phyloP scores from a whole-genome alignment of 1,140 invertebrate species.

The Akabosia matsudoensis region DNA sequence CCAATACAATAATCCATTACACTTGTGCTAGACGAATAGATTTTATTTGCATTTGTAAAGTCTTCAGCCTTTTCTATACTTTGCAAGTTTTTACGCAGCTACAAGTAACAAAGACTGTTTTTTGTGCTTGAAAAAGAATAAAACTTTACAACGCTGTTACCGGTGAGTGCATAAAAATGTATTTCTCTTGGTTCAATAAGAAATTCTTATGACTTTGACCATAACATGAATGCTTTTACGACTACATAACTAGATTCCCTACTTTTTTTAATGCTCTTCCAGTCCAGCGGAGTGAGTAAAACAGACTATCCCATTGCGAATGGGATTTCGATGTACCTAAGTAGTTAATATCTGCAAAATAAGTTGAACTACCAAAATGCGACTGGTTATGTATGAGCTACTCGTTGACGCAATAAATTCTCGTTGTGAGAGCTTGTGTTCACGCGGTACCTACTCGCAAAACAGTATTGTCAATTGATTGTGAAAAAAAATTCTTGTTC shows the following conservation, averaged over 20 bases:
- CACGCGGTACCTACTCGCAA: too few species aligned
- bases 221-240: too few species aligned
- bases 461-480: too few species aligned
- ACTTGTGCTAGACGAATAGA: neutral
- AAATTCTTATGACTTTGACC: too few species aligned
- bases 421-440: too few species aligned
- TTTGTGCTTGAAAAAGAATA: neutral
- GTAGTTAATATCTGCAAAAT: neutral
- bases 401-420: slow-evolving; percentile 6
- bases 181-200: neutral
- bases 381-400: neutral
- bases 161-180: neutral
- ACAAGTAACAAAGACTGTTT: neutral
- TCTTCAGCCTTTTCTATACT: neutral
- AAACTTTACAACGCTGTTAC: neutral
- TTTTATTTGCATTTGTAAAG: neutral
- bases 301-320: too few species aligned
- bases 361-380: too few species aligned
- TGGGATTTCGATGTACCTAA: neutral
- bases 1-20: neutral
- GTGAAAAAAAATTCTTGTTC: too few species aligned
- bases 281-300: neutral
- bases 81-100: too few species aligned
- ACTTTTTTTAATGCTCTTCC: neutral
- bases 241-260: neutral